Conservation (phyloP, 2,888 invertebrate genomes). For the Merodon equestris region DNA sequence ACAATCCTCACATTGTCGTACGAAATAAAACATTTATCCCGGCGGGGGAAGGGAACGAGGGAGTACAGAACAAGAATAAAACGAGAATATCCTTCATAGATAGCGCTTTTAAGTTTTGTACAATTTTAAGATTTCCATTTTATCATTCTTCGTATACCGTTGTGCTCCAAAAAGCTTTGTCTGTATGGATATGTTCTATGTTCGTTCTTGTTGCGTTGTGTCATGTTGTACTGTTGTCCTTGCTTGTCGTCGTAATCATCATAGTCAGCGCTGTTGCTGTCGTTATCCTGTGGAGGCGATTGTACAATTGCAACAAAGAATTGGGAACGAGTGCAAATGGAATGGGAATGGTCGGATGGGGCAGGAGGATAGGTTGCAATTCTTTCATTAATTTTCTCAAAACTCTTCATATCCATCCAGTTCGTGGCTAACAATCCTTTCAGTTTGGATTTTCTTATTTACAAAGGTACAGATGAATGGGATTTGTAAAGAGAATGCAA, state of each 20-base stretch:
- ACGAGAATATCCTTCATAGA: slow-evolving; percentile 42
- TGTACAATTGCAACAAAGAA: slow-evolving; percentile 46
- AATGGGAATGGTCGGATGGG: slow-evolving; percentile 3
- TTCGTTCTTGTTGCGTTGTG: too few species aligned
- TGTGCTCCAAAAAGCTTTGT: slow-evolving; percentile 8
- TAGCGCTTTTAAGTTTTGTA: slow-evolving; percentile 64
- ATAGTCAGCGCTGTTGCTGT: neutral
- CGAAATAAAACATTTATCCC: slow-evolving; percentile 2
- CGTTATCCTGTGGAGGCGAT: slow-evolving; percentile 50
- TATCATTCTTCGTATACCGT: slow-evolving; percentile 24
- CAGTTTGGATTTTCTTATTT: slow-evolving; percentile 59
- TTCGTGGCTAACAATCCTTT: slow-evolving; percentile 46
- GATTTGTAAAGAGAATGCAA: slow-evolving; percentile 47
- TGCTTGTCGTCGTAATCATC: slow-evolving; percentile 46
- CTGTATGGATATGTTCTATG: too few species aligned
- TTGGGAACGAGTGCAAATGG: slow-evolving; percentile 19
- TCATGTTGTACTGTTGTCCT: slow-evolving; percentile 39
- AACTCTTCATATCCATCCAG: slow-evolving; percentile 45
- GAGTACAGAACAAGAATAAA: slow-evolving; percentile 5
- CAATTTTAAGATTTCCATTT: slow-evolving; percentile 45
- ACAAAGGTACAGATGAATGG: slow-evolving; percentile 32
- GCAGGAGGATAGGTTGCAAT: slow-evolving; percentile 16
- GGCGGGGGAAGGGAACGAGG: slow-evolving; percentile 2
- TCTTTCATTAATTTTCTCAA: slow-evolving; percentile 65
- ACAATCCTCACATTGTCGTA: slow-evolving; percentile 39